Evolutionary conservation across 2,113 vertebrate genomes (phyloP), one percentile per base, ranked within the genome.

Genomic region (Candoia aspera): DNA sequence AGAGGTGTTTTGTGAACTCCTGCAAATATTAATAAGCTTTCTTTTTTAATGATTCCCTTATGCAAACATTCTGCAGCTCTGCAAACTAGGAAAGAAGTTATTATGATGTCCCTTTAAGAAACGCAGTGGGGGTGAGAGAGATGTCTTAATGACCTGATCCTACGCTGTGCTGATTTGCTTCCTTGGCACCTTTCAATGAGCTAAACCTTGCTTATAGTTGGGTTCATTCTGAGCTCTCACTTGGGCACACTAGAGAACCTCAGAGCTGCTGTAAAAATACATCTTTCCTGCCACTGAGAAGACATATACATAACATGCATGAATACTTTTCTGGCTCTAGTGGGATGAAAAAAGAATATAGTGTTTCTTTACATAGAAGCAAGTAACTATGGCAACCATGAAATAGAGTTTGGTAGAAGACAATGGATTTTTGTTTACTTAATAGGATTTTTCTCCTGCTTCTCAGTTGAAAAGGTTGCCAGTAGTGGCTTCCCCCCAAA

Each of bases 21-120:
- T 59, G 2, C 8, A 90, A 93, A 83, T 88, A 90, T 89, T 94
- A 54, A 2, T 87, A 55, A 85, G 42, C 87, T 86, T 0, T 90
- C 10, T 57, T 9, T 84, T 93, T 59, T 89, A 92, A 42, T 87
- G 0, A 1, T 90, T 90, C 54, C 1, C 26, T 91, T 93, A 58
- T 15, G 92, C 88, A 92, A 95, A 86, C 0, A 53, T 0, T 90
- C 0, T 0, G 42, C n/a, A 8, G 0, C 8, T 93, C 92, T 91
- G 26, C 86, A 2, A 85, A 90, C 33, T 55, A 62, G 84, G 79
- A 92, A 89, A 60, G 37, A 59, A 89, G 21, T 85, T 33, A 85
- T 85, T 24, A 64, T 57, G 57, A 10, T 85, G 49, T 55, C 57
- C 79, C 58, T 89, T 89, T 92, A 92, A 89, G 79, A 55, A 92